phyloP scores from a whole-genome alignment of 2,113 vertebrate species.

The Ptyas mucosa region DNA sequence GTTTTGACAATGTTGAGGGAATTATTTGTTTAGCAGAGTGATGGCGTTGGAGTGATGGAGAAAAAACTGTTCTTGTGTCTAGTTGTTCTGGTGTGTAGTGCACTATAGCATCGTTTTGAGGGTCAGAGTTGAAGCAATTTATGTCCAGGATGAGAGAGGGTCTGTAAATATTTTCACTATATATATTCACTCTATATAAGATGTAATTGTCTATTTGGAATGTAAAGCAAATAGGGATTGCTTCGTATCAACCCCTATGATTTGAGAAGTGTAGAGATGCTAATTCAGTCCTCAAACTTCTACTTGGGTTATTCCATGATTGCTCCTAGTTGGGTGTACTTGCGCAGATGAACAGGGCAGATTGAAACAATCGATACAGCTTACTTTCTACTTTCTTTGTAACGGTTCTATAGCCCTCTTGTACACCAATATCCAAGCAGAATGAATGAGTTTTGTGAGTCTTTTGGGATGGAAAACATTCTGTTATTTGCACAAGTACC shows the following conservation, averaged over 20 bases:
- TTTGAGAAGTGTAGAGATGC: neutral
- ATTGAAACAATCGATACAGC: neutral
- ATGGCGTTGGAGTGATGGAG: fast-evolving
- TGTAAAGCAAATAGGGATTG: neutral
- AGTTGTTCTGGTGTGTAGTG: too few relatives aligned
- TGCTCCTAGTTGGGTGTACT: neutral
- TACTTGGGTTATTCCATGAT: neutral
- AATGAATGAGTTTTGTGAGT: neutral
- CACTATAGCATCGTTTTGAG: too few relatives aligned
- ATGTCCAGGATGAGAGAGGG: too few relatives aligned
- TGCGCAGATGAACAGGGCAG: neutral
- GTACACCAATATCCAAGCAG: neutral
- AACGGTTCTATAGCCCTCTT: neutral
- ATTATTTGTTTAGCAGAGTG: too few relatives aligned
- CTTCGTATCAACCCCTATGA: neutral
- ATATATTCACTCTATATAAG: neutral
- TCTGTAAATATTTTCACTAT: too few relatives aligned
- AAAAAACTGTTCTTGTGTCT: too few relatives aligned
- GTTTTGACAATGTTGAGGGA: too few relatives aligned
- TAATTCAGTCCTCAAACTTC: neutral
- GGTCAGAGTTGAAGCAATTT: too few relatives aligned
- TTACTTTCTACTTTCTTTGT: neutral
- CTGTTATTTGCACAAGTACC: neutral
- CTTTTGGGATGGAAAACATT: neutral
- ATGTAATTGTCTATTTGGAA: neutral